Percentiles rank a stretch among this genome's conserved stretches.
Evolutionary conservation across 1,140 invertebrate species (phyloP).

Genomic region (Cydia splendana): DNA sequence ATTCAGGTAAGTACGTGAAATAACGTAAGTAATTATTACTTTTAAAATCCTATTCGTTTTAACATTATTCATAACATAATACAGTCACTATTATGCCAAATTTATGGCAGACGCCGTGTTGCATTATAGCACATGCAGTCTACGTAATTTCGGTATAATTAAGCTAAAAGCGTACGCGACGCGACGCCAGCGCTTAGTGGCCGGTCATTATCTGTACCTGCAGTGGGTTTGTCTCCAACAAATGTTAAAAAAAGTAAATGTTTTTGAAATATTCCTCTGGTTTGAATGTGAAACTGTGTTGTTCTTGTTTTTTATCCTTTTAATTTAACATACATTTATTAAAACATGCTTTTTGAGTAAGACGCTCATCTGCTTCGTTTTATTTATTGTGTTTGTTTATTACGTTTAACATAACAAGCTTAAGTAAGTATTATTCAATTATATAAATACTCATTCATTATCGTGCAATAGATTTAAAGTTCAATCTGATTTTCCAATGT

Average conservation of each 20-base stretch:
- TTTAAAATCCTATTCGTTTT: no score
- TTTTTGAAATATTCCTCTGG: background rate
- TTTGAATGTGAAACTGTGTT: background rate
- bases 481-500: no score
- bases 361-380: no score
- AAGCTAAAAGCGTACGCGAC: constrained; percentile 43
- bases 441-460: no score
- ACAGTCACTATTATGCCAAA: background rate
- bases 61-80: background rate
- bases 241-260: constrained; percentile 9
- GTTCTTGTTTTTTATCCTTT: background rate
- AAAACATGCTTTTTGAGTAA: no score
- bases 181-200: constrained; percentile 15
- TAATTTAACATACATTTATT: no score
- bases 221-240: constrained; percentile 23
- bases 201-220: constrained; percentile 26
- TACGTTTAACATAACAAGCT: no score
- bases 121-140: constrained; percentile 20
- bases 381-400: no score
- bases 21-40: no score
- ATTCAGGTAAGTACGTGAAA: no score
- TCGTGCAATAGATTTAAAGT: no score
- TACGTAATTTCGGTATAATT: constrained; percentile 38
- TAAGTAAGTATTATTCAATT: no score
- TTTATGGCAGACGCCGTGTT: constrained; percentile 1